Evolutionary conservation across 35 echinoderm and acorn worm species (phyloP).

Genomic region (Eucidaris tribuloides): DNA sequence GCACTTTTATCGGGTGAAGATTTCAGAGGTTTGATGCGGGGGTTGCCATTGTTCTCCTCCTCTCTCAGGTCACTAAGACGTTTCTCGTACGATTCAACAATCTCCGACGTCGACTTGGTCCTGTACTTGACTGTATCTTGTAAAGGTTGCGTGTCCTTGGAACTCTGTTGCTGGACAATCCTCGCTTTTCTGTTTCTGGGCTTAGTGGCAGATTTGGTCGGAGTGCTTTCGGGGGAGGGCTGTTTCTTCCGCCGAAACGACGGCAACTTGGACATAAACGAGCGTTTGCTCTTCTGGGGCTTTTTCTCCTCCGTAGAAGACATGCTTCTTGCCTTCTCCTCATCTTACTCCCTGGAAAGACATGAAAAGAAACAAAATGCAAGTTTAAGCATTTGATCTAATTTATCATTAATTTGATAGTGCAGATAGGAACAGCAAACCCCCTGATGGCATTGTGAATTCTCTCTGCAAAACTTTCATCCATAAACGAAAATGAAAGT

Average conservation of each 20-base stretch:
- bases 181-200: too few relatives aligned
- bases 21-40: neutral
- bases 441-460: too few relatives aligned
- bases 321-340: neutral
- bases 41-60: slow-evolving; percentile 18
- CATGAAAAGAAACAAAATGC: neutral
- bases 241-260: slow-evolving; percentile 24
- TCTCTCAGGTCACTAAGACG: neutral
- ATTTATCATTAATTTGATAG: too few relatives aligned
- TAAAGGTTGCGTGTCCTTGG: slow-evolving; percentile 22
- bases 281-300: slow-evolving; percentile 24
- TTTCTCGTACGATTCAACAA: neutral
- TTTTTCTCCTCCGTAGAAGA: slow-evolving; percentile 16
- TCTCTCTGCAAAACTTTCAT: too few relatives aligned
- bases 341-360: slow-evolving; percentile 18
- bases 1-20: neutral
- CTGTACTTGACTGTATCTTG: slow-evolving; percentile 4
- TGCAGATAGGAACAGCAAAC: too few relatives aligned
- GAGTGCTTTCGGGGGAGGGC: neutral
- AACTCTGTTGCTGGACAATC: neutral
- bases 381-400: too few relatives aligned
- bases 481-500: too few relatives aligned
- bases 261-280: slow-evolving; percentile 4
- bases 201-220: neutral
- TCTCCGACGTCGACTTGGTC: neutral